Evolutionary conservation across 2,113 vertebrate genomes (phyloP).

Genomic region (Lampris incognitus): DNA sequence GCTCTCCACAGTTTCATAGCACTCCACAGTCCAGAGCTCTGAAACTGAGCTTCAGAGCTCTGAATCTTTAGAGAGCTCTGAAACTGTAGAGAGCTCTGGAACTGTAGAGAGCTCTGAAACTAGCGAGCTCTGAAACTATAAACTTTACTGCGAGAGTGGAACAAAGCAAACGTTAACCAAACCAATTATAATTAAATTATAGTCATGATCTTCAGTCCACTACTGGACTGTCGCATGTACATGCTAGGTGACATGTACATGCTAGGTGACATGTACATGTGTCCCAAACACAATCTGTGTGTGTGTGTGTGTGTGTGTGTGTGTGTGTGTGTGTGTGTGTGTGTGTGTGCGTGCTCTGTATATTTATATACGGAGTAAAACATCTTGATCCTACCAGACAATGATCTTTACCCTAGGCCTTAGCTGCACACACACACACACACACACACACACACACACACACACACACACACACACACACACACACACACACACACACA

Average conservation of each 20-base stretch:
- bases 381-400: slow-evolving; percentile 31
- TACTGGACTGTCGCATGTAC: slow-evolving; percentile 51
- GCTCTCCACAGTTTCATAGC: no score
- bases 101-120: no score
- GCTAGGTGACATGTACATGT: slow-evolving; percentile 32
- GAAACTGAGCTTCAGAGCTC: no score
- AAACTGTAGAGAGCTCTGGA: no score
- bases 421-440: slow-evolving; percentile 17
- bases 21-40: no score
- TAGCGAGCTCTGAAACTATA: no score
- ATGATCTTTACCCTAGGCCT: slow-evolving; percentile 33
- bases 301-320: not conserved
- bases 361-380: slow-evolving; percentile 45
- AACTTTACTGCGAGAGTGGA: no score
- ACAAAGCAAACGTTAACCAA: not conserved
- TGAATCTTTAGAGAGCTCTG: no score
- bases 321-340: slow-evolving; percentile 24
- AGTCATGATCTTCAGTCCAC: slow-evolving; percentile 47
- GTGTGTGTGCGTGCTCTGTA: slow-evolving; percentile 22
- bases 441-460: slow-evolving; percentile 5
- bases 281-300: slow-evolving; percentile 7
- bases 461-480: not conserved
- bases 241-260: slow-evolving; percentile 51
- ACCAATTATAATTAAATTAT: slow-evolving; percentile 41
- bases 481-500: not conserved